Percentiles rank a stretch among this genome's conserved stretches.
phyloP scores from a whole-genome alignment of 2,888 invertebrate species.

The Gnatocerus cornutus region DNA sequence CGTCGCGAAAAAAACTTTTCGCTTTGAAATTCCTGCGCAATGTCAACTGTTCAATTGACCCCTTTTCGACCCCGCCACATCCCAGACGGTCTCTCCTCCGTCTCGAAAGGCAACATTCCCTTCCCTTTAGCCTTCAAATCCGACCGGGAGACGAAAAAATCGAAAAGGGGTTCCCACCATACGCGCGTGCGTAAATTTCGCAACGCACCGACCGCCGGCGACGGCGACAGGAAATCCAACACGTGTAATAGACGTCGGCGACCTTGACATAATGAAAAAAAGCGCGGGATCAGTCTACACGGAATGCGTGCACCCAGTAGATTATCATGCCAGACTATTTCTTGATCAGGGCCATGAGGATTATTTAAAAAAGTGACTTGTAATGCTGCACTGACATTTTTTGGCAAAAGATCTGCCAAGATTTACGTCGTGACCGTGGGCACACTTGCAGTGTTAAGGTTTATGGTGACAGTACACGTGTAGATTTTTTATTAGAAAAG shows the following conservation, averaged over 20 bases:
- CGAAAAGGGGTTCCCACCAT: conserved; percentile 33
- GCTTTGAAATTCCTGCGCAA: neutral
- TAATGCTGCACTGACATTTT: conserved; percentile 23
- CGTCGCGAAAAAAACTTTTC: neutral
- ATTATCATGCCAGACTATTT: conserved; percentile 27
- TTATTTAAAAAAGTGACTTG: conserved; percentile 11
- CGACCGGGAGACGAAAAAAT: conserved; percentile 18
- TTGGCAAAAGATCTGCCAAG: conserved; percentile 2
- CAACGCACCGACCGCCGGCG: conserved; percentile 21
- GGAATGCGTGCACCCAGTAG: conserved; percentile 10
- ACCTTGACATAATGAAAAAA: conserved; percentile 58
- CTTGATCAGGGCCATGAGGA: conserved; percentile 36
- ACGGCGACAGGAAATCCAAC: conserved; percentile 53
- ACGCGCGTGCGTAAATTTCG: conserved; percentile 40
- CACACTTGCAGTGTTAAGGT: neutral
- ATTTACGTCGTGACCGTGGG: conserved; percentile 10
- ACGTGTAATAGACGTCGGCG: conserved; percentile 52
- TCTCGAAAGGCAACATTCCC: conserved; percentile 14
- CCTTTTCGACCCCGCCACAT: neutral
- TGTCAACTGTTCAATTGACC: neutral
- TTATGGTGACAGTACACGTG: conserved; percentile 5
- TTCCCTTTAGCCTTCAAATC: conserved; percentile 15
- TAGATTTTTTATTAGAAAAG: neutral
- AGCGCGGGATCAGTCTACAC: conserved; percentile 52
- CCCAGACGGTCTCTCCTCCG: conserved; percentile 6